Percentiles rank a stretch among this genome's conserved stretches.
These are phyloP conservation scores for Crotalus adamanteus DNA, from an alignment of 2,797 vertebrate genomes.

Conservation along the genomic window DNA sequence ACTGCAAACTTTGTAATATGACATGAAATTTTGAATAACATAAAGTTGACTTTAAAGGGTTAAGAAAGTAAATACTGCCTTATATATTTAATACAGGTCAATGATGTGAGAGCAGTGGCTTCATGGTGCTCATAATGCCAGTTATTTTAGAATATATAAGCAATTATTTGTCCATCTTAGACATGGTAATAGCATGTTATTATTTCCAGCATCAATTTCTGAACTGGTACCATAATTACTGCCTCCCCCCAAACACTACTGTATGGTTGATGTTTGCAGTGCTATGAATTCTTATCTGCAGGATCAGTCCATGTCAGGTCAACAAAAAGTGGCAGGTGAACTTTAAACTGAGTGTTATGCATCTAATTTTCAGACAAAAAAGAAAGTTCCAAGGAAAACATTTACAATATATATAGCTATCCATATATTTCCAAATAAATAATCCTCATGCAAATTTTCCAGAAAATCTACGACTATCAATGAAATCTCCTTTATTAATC, in stretches of 20 bases:
- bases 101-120: neutral
- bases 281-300: neutral
- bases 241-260: neutral
- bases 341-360: neutral
- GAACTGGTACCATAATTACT: neutral
- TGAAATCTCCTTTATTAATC: neutral
- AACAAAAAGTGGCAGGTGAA: neutral
- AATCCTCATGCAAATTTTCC: neutral
- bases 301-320: neutral
- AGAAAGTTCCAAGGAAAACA: neutral
- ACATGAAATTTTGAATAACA: neutral
- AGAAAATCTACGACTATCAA: neutral
- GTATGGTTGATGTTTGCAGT: neutral
- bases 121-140: neutral
- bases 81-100: neutral
- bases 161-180: neutral
- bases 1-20: neutral
- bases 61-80: neutral
- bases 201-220: neutral
- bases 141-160: neutral
- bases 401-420: neutral
- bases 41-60: neutral
- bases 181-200: neutral
- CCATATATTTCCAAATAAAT: neutral
- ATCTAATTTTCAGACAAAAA: neutral